Base-by-base conservation (phyloP, 2,888 invertebrate genomes). In the Macroteleia sp. region DNA sequence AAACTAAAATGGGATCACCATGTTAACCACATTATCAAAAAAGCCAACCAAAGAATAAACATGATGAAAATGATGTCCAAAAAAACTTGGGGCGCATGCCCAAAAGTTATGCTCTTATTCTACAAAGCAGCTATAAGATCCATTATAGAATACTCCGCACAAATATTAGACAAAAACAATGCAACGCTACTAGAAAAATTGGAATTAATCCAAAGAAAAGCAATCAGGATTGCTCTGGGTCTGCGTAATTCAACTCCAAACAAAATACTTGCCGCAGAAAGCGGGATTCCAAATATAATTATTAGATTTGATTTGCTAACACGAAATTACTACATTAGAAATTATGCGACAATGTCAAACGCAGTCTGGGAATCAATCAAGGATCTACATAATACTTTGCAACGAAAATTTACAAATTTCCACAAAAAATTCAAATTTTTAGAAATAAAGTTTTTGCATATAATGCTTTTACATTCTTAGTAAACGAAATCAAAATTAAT, bases 41-140 rank as follows among this genome's bases (percentile, higher is more conserved):
- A 17, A 39, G 9, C 17, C 3, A 5, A 16, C 6, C 3, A 19
- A 10, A 19, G 42, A 20, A 3, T 50, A 17, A 32, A 30, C 3
- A 50, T 50, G 10, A 30, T 50, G n/a, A 50, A 50, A 16, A 2
- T 46, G 5, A 14, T 46, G 10, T 12, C 46, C 4, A 46, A 46
- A 46, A 46, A 46, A 16, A 30, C 48, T 8, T 50, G 48, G 48
- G 48, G 48, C 3, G 30, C 48, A 2, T n/a, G 32, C 48, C 48
- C 48, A 10, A 50, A 50, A 17, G 17, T 8, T 1, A 30, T 50
- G 17, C 10, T 41, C 2, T 10, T 25, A 5, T 25, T 25, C 6
- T 25, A 25, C 25, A 25, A 25, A 25, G 25, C 25, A 6, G 25
- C 25, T 5, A 25, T 25, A 5, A 25, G 25, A 25, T 25, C 25